phyloP scores from a whole-genome alignment of 2,888 invertebrate genomes.

The Stenoptilia bipunctidactyla region DNA sequence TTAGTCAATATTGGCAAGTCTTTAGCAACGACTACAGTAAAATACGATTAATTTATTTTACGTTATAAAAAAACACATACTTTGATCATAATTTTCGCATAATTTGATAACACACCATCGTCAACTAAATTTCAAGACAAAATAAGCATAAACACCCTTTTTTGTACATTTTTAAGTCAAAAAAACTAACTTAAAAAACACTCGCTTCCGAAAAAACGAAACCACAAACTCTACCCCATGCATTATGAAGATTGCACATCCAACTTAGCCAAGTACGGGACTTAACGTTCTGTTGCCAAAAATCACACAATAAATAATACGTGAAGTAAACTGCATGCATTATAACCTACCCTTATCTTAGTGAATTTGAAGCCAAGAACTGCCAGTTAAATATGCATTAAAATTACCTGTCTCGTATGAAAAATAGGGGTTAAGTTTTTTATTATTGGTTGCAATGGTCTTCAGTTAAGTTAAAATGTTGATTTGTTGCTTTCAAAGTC shows the following conservation, averaged over 20 bases:
- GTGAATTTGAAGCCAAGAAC: slow-evolving; percentile 70
- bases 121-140: no score
- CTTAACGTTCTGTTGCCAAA: slow-evolving; percentile 60
- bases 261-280: slow-evolving; percentile 60
- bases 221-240: slow-evolving; percentile 42
- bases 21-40: no score
- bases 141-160: no score
- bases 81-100: no score
- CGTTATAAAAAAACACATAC: no score
- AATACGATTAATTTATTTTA: no score
- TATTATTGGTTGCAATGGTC: slow-evolving; percentile 33
- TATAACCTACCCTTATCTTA: slow-evolving; percentile 67
- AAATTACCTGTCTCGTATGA: slow-evolving; percentile 66
- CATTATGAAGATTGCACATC: slow-evolving; percentile 70
- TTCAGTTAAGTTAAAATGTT: no score
- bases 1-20: no score
- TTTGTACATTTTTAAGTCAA: not conserved
- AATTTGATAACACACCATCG: no score
- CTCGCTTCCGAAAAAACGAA: slow-evolving; percentile 27
- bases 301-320: slow-evolving; percentile 69
- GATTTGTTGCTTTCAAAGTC: slow-evolving; percentile 1
- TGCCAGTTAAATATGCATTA: slow-evolving; percentile 71
- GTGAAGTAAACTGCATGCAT: slow-evolving; percentile 64
- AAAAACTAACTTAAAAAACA: slow-evolving; percentile 24
- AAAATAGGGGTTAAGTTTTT: slow-evolving; percentile 41